A percentile compares a stretch with the other conserved stretches of the same genome.
phyloP scores from a whole-genome alignment of 2,113 vertebrate genomes.

The Prunella himalayana region DNA sequence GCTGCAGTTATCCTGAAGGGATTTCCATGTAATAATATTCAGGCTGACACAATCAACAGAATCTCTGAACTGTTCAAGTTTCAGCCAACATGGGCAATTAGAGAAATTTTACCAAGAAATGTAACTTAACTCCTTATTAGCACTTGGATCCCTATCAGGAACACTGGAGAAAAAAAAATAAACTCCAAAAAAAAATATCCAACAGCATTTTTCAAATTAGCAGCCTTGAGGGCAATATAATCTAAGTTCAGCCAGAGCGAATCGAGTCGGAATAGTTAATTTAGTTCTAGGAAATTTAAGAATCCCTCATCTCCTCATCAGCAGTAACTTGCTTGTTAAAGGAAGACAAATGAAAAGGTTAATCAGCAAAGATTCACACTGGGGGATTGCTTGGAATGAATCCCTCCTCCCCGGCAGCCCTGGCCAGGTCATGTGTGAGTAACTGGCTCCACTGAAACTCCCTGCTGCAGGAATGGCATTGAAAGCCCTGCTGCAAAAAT shows the following conservation, averaged over 20 bases:
- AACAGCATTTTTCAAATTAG: slow-evolving; percentile 59
- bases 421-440: not conserved
- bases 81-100: not conserved
- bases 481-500: not conserved
- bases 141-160: slow-evolving; percentile 24
- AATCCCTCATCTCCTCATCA: slow-evolving; percentile 61
- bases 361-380: slow-evolving; percentile 51
- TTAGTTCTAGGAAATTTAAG: slow-evolving; percentile 50
- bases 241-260: not conserved
- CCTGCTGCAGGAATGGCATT: not conserved
- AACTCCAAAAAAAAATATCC: not conserved
- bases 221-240: slow-evolving; percentile 4
- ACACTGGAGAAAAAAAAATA: not conserved
- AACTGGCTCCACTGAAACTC: not conserved
- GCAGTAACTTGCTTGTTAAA: slow-evolving; percentile 51
- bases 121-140: slow-evolving; percentile 51
- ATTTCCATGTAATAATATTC: slow-evolving; percentile 13
- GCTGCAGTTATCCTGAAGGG: slow-evolving; percentile 1
- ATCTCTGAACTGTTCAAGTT: slow-evolving; percentile 25
- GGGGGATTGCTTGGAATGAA: slow-evolving; percentile 57
- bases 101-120: slow-evolving; percentile 13
- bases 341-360: slow-evolving; percentile 65
- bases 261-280: slow-evolving; percentile 18
- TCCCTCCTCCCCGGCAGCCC: not conserved
- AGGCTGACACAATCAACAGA: slow-evolving; percentile 16